Base-by-base conservation (phyloP, 1,140 invertebrate species). In the Drosophila azteca region DNA sequence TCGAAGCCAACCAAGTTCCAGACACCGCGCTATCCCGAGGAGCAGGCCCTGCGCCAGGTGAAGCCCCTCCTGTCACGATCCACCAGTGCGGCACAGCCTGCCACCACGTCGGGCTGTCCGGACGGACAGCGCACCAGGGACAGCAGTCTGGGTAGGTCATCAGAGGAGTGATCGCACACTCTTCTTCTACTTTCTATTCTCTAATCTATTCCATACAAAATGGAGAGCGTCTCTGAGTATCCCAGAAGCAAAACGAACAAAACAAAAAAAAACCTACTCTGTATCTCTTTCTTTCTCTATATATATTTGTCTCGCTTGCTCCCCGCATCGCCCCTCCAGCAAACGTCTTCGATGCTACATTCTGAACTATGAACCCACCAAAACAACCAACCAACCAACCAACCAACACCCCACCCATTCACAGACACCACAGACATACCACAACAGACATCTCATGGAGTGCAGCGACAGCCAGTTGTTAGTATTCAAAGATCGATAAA, bases 1-100 rank as follows among this genome's bases (percentile, higher is more conserved):
- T 39, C 90, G 65, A 90, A 85, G 63, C 88, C 85, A 61, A 90
- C 90, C 7, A 92, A 92, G 66, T 92, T 92, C 68, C 91, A 91
- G 63, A 90, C 87, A 3, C 91, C 91, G 5, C 91, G 91, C 11
- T 92, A 91, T 73, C 87, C 90, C 52, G 91, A 92, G 55, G 91
- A 92, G 70, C 89, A 90, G 65, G 80, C 83, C 0, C 43, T 90
- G 48, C 90, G 90, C 8, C 90, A 91, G 29, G 90, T 84, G 3
- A 92, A 91, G 52, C 90, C 90, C 0, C 67, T 90, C 9, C 54
- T 91, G 3, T 57, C 88, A 5, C 79, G 90, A 6, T 48, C 74
- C 9, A 48, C 69, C 22, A 73, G 67, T 6, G 60, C 64, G 2
- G 63, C 72, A 9, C 29, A 6, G 35, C n/a, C 71, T 69, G n/a